These are phyloP conservation scores for Catalaphyllia jardinei DNA, from an alignment of 64 coral and sea anemone genomes.

Conservation along the genomic window DNA sequence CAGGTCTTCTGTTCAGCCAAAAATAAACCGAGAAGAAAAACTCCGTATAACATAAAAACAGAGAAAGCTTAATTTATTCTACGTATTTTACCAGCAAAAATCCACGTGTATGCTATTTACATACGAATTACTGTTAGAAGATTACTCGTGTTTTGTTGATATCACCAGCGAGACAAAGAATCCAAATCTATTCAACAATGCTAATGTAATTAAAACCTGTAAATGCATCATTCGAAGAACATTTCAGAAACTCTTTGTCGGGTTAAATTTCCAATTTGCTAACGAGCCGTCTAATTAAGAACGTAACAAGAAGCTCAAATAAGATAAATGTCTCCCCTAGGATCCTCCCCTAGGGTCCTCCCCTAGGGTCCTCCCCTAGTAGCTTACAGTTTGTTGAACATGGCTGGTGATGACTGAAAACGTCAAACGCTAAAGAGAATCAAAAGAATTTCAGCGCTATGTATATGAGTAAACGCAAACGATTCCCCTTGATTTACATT, in stretches of 20 bases:
- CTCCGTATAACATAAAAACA: background rate
- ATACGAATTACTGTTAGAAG: background rate
- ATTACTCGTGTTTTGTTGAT: background rate
- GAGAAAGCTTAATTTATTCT: background rate
- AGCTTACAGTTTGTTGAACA: background rate
- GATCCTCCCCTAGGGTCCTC: no score
- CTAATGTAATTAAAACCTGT: conserved; percentile 28
- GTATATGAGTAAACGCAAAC: background rate
- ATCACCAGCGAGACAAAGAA: background rate
- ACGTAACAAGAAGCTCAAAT: background rate
- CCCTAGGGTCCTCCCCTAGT: no score
- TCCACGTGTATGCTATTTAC: conserved; percentile 8
- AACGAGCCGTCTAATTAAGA: conserved; percentile 4
- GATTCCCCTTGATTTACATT: background rate
- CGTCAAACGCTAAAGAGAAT: background rate
- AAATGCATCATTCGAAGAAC: background rate
- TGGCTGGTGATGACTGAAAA: background rate
- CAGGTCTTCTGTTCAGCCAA: background rate
- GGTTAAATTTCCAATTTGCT: background rate
- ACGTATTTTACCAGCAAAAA: background rate
- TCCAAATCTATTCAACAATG: background rate
- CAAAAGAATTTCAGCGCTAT: background rate
- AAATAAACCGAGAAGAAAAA: background rate
- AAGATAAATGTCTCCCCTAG: background rate
- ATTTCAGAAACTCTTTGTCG: background rate